Base-by-base conservation (phyloP, 1,140 invertebrate genomes). In the Uloborus diversus region DNA sequence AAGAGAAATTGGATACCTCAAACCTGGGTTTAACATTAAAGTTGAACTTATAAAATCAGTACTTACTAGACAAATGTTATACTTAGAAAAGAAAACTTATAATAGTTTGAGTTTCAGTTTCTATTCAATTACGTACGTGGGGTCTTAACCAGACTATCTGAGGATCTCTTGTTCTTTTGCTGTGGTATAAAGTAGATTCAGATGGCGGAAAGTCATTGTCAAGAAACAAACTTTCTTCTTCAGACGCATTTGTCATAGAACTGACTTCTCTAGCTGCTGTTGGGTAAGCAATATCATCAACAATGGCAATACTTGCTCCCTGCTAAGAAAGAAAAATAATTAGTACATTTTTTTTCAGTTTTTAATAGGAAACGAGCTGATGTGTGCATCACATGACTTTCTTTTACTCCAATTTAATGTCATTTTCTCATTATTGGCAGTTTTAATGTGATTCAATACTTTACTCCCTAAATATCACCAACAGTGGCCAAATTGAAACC, bases 201-300 rank as follows among this genome's bases (percentile, higher is more conserved):
- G 76, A 79, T 20, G 76, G 76, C 13, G 76, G 76, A 33, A 79
- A 79, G n/a, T 68, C 76, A 25, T 59, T 69, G 23, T 79, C 76
- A 7, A 79, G 27, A 51, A 79, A 79, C 4, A 79, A 28, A 23
- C 61, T 28, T 11, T 65, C 73, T 11, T 57, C 62, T 42, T 57
- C 61, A 20, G 61, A 78, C 1, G 42, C 47, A 51, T 62, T 75
- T 23, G 37, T 37, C 30, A 65, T 37, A 27, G 28, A 42, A 11
- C 57, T 62, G n/a, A 14, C 42, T 1, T 78, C 62, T 42, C 62
- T 37, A n/a, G n/a, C n/a, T 11, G 30, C 42, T 27, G 47, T 5
- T 4, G 28, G 61, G 32, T 66, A 78, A 13, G n/a, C 37, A 9
- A 66, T 27, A 14, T 78, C 73, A 28, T 66, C 59, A 25, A 78